Percentiles rank a stretch among this genome's conserved stretches.
Evolutionary conservation across 2,113 vertebrate genomes (phyloP).

Genomic region (Mastomys natalensis): DNA sequence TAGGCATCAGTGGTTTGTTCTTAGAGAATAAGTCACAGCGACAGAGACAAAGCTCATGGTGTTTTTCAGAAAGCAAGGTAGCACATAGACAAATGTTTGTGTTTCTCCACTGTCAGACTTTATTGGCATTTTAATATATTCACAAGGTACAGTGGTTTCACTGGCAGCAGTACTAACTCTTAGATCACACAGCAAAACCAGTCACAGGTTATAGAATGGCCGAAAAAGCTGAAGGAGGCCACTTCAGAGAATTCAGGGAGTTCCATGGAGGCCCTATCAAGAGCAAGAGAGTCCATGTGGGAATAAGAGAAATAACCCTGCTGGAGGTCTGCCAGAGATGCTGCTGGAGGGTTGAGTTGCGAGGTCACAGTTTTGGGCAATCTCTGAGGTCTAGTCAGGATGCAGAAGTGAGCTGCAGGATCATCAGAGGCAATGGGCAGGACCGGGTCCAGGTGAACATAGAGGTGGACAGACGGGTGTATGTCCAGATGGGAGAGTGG

Average conservation of each 20-base stretch:
- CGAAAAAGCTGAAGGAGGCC: background rate
- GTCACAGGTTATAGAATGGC: background rate
- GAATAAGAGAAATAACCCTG: no score
- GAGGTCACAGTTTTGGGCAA: background rate
- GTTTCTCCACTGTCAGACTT: background rate
- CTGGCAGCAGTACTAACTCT: background rate
- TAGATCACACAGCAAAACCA: background rate
- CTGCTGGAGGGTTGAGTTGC: background rate
- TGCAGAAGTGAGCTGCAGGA: background rate
- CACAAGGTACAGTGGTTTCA: background rate
- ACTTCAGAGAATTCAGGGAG: background rate
- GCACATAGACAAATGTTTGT: background rate
- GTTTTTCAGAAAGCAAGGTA: background rate
- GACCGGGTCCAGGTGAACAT: background rate
- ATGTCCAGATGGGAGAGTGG: background rate
- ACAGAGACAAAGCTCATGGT: background rate
- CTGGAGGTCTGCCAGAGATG: background rate
- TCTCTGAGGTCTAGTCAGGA: no score
- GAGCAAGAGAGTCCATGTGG: no score
- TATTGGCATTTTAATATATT: background rate
- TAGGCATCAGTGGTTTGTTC: background rate
- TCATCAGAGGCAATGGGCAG: background rate
- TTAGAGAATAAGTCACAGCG: background rate
- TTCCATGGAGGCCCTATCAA: background rate
- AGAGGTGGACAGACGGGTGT: background rate